Evolutionary conservation across 2,797 vertebrate species (phyloP).

Genomic region (Channa striata): DNA sequence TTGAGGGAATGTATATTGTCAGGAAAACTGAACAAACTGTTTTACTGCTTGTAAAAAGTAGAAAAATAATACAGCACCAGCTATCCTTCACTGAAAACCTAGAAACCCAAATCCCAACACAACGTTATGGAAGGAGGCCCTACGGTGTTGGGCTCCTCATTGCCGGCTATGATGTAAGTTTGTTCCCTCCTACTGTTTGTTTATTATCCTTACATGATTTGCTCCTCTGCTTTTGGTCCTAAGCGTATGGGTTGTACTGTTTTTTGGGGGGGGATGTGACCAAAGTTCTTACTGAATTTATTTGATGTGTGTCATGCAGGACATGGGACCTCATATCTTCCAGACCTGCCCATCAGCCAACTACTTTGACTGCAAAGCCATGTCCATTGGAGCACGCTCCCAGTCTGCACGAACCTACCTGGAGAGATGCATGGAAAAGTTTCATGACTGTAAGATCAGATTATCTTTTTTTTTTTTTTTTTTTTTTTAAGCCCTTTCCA

Average conservation of each 20-base stretch:
- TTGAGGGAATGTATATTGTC: not conserved
- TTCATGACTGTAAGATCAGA: conserved; percentile 89
- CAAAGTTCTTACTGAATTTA: not conserved
- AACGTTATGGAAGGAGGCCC: conserved; percentile 94
- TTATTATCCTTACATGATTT: too few species aligned
- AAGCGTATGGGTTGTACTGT: fast-evolving
- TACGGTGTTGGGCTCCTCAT: conserved; percentile 98
- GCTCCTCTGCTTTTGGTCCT: not conserved
- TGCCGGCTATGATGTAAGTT: conserved; percentile 95
- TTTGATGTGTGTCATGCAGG: conserved; percentile 76
- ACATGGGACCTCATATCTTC: conserved; percentile 98
- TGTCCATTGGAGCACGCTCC: conserved; percentile 98
- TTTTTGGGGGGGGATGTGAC: not conserved
- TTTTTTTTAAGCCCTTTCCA: too few species aligned
- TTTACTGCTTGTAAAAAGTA: not conserved
- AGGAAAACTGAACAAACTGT: not conserved
- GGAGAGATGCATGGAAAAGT: conserved; percentile 94
- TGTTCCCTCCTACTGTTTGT: not conserved
- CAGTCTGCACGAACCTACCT: conserved; percentile 98
- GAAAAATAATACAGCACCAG: not conserved
- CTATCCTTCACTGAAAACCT: conserved; percentile 55
- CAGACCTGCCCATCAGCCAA: conserved; percentile 98
- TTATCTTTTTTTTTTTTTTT: too few species aligned
- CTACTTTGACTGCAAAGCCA: conserved; percentile 98
- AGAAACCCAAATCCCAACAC: conserved; percentile 99